Conservation (phyloP, 2,888 invertebrate species). For the Bombyx huttoni region DNA sequence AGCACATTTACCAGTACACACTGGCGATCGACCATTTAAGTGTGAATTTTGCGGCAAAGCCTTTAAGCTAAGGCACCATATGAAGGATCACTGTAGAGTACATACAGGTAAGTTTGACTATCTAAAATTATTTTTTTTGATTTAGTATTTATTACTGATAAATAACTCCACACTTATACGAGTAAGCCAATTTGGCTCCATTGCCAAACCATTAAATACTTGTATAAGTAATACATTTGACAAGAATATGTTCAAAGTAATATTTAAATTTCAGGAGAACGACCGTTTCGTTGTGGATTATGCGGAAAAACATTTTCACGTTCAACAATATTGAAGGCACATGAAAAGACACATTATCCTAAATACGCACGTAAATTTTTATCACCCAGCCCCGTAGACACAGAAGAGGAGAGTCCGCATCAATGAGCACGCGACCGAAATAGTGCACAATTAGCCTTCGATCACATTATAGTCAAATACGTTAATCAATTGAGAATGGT, state of each 20-base stretch:
- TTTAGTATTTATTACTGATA: too few species aligned
- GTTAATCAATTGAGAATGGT: slow-evolving; percentile 40
- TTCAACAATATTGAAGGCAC: slow-evolving; percentile 91
- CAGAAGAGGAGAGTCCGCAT: slow-evolving; percentile 85
- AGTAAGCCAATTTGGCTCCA: too few species aligned
- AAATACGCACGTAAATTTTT: slow-evolving; percentile 92
- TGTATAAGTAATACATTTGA: too few species aligned
- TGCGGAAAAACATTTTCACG: slow-evolving; percentile 94
- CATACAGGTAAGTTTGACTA: slow-evolving; percentile 79
- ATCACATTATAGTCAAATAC: slow-evolving; percentile 29
- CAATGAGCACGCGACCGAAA: slow-evolving; percentile 54
- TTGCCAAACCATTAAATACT: too few species aligned
- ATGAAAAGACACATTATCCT: slow-evolving; percentile 93
- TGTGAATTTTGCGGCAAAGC: slow-evolving; percentile 96
- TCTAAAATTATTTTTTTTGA: not conserved
- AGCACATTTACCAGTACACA: slow-evolving; percentile 89
- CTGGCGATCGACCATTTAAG: slow-evolving; percentile 92
- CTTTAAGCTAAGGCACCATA: slow-evolving; percentile 92
- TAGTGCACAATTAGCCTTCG: slow-evolving; percentile 36
- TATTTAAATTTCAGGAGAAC: slow-evolving; percentile 74
- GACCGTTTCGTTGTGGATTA: slow-evolving; percentile 89
- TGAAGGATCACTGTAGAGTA: slow-evolving; percentile 95
- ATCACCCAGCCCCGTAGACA: slow-evolving; percentile 88
- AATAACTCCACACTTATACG: too few species aligned
- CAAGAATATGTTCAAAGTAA: too few species aligned